Percentiles rank a stretch among this genome's conserved stretches.
Evolutionary conservation across 1,140 invertebrate genomes (phyloP).

Genomic region (Palaemon carinicauda): DNA sequence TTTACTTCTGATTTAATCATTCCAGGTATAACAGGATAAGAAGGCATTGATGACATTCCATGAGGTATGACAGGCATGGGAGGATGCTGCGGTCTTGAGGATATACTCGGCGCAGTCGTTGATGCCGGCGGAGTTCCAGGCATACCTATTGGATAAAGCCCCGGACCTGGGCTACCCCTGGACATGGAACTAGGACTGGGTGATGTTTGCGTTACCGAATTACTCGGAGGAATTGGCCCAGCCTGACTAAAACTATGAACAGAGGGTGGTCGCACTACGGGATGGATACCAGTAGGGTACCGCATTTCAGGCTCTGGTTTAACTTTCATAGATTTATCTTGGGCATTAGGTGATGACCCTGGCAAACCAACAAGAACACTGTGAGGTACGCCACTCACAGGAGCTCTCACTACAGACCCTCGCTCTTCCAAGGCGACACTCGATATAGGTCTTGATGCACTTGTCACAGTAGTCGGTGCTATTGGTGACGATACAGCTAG

Average conservation of each 20-base stretch:
- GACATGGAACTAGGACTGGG: neutral
- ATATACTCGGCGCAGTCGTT: neutral
- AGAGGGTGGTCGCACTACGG: constrained; percentile 33
- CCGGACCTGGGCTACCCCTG: constrained; percentile 30
- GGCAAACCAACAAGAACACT: constrained; percentile 12
- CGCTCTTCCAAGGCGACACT: constrained; percentile 47
- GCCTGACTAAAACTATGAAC: constrained; percentile 25
- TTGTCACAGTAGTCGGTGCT: constrained; percentile 25
- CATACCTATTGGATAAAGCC: neutral
- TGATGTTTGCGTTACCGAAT: constrained; percentile 9
- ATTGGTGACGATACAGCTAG: constrained; percentile 64
- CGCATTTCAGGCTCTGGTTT: constrained; percentile 36
- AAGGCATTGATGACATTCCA: neutral
- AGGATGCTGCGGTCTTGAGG: constrained; percentile 2
- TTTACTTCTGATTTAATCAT: constrained; percentile 43
- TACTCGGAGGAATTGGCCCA: neutral
- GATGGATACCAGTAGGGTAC: constrained; percentile 38
- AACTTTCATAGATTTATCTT: constrained; percentile 41
- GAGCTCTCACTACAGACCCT: constrained; percentile 57
- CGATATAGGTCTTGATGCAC: neutral
- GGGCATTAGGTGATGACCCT: neutral
- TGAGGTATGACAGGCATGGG: neutral
- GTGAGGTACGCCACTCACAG: constrained; percentile 51
- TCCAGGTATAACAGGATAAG: neutral
- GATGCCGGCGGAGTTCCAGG: neutral